phyloP scores from a whole-genome alignment of 2,888 invertebrate species.

The Abrostola triplasia region DNA sequence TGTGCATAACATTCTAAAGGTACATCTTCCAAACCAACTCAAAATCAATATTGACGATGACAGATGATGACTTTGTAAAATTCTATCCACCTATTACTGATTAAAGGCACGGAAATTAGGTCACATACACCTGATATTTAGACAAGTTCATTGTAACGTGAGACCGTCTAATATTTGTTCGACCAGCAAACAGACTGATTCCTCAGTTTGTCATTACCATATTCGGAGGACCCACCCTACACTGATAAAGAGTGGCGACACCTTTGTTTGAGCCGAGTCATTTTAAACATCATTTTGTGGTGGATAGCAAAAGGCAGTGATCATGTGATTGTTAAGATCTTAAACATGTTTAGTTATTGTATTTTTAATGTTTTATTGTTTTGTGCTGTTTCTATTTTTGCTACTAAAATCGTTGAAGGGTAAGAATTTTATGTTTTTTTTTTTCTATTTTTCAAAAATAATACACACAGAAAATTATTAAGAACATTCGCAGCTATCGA shows the following conservation, averaged over 20 bases:
- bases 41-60: too few species aligned
- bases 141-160: slow-evolving; percentile 38
- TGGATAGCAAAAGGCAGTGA: slow-evolving; percentile 56
- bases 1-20: too few species aligned
- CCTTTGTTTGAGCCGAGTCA: slow-evolving; percentile 73
- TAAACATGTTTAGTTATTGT: slow-evolving; percentile 78
- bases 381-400: slow-evolving; percentile 70
- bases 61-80: not conserved
- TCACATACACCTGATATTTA: slow-evolving; percentile 27
- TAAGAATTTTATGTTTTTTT: slow-evolving; percentile 70
- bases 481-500: too few species aligned
- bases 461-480: not conserved
- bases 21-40: too few species aligned
- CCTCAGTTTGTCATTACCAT: slow-evolving; percentile 78
- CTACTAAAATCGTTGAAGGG: slow-evolving; percentile 77
- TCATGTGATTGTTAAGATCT: slow-evolving; percentile 63
- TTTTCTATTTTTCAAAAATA: slow-evolving; percentile 8
- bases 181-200: slow-evolving; percentile 74
- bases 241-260: slow-evolving; percentile 72
- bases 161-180: slow-evolving; percentile 60
- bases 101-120: slow-evolving; percentile 19
- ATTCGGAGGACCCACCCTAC: slow-evolving; percentile 79
- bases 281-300: slow-evolving; percentile 71
- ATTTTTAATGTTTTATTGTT: slow-evolving; percentile 69
- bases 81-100: not conserved